Evolutionary conservation across 2,888 invertebrate species (phyloP).

Genomic region (Sturmia bella): DNA sequence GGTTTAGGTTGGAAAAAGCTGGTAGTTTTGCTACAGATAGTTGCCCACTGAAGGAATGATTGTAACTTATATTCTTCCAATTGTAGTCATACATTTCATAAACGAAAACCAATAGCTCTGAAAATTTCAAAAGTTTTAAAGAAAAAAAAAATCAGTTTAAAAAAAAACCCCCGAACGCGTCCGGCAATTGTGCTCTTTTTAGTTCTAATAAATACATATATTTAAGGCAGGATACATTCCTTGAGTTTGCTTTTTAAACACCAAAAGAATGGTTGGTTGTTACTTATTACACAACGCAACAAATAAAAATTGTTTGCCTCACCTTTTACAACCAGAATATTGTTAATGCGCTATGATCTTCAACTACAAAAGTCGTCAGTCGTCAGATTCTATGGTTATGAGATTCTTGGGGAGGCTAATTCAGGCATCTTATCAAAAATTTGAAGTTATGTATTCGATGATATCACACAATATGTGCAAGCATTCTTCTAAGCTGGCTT

Average conservation of each 20-base stretch:
- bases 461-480: too few species aligned
- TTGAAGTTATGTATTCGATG: too few species aligned
- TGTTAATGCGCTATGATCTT: too few species aligned
- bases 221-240: conserved; percentile 53
- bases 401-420: too few species aligned
- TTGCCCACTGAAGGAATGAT: background rate
- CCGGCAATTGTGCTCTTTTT: conserved; percentile 24
- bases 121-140: conserved; percentile 10
- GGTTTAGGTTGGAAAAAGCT: background rate
- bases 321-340: too few species aligned
- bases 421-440: too few species aligned
- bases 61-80: conserved; percentile 8
- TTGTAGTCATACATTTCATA: conserved; percentile 10
- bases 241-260: conserved; percentile 40
- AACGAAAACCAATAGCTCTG: conserved; percentile 41
- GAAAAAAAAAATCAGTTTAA: conserved; percentile 1
- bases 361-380: too few species aligned
- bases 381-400: too few species aligned
- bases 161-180: too few species aligned
- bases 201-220: conserved; percentile 39
- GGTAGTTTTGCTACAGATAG: background rate
- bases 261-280: conserved; percentile 21
- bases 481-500: too few species aligned
- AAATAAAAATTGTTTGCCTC: too few species aligned
- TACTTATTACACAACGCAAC: too few species aligned